Percentiles rank a stretch among this genome's conserved stretches.
Evolutionary conservation across 2,888 invertebrate genomes (phyloP).

Genomic region (Drosophila macrothrix): DNA sequence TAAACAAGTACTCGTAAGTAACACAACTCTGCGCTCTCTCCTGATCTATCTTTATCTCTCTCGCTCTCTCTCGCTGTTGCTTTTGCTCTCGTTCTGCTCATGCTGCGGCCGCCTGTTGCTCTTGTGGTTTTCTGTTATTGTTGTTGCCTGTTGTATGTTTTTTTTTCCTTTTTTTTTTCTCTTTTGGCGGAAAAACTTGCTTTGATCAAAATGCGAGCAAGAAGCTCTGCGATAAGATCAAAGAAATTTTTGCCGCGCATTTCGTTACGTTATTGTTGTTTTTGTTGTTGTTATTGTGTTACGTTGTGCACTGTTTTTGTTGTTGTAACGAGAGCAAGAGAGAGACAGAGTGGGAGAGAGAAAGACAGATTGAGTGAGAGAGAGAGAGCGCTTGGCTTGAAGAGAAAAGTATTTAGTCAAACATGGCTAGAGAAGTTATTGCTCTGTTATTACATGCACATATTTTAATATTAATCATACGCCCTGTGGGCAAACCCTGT

Average conservation of each 20-base stretch:
- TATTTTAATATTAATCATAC: slow-evolving; percentile 71
- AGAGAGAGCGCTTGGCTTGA: background rate
- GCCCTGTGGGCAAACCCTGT: slow-evolving; percentile 55
- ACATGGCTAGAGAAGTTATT: slow-evolving; percentile 53
- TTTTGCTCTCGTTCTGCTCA: slow-evolving; percentile 17
- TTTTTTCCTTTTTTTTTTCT: slow-evolving; percentile 56
- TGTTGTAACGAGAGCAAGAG: slow-evolving; percentile 16
- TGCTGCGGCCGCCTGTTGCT: slow-evolving; percentile 49
- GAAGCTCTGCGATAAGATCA: slow-evolving; percentile 85
- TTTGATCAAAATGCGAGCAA: slow-evolving; percentile 86
- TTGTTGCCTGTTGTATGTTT: slow-evolving; percentile 29
- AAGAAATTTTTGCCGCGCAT: slow-evolving; percentile 84
- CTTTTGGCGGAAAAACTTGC: slow-evolving; percentile 85
- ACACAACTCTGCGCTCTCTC: slow-evolving; percentile 18
- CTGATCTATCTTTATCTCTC: background rate
- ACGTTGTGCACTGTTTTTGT: slow-evolving; percentile 44
- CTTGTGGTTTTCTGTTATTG: slow-evolving; percentile 59
- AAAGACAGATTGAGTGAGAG: slow-evolving; percentile 2
- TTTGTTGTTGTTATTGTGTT: slow-evolving; percentile 47
- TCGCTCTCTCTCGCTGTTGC: background rate
- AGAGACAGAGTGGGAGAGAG: slow-evolving; percentile 2
- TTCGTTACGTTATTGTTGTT: slow-evolving; percentile 70
- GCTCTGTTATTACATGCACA: slow-evolving; percentile 39
- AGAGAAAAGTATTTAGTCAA: slow-evolving; percentile 66
- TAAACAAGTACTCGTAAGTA: slow-evolving; percentile 24